These are phyloP conservation scores for Pheosia tremula DNA, from an alignment of 2,888 invertebrate species.

Conservation along the genomic window DNA sequence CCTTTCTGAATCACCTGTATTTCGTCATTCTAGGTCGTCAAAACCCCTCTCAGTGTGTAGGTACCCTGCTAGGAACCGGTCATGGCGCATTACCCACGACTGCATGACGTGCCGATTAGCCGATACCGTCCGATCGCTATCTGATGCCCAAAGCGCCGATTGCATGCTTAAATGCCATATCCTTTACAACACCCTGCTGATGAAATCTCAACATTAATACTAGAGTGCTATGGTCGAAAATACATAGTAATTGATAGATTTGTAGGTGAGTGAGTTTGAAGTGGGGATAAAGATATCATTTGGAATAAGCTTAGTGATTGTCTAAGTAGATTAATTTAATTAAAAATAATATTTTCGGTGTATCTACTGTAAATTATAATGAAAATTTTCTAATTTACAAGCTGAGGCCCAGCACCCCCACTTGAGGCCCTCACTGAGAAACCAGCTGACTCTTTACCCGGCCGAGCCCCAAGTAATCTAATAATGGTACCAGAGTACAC, in stretches of 20 bases:
- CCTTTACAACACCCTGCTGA: constrained; percentile 19
- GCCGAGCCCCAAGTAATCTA: no score
- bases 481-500: no score
- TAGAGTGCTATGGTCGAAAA: not conserved
- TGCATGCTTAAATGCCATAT: constrained; percentile 41
- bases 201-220: not conserved
- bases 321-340: not conserved
- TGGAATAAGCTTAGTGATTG: not conserved
- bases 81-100: constrained; percentile 24
- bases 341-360: not conserved
- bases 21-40: no score
- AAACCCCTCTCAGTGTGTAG: constrained; percentile 4
- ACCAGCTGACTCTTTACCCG: no score
- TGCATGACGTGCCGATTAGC: constrained; percentile 29
- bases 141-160: constrained; percentile 41
- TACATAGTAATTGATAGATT: constrained; percentile 7
- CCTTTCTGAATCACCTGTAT: no score
- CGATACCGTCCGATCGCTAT: constrained; percentile 39
- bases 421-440: no score
- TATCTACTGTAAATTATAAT: no score
- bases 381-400: no score
- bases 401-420: no score
- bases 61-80: constrained; percentile 24
- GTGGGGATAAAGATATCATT: constrained; percentile 22
- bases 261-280: constrained; percentile 15